Evolutionary conservation across 1,140 invertebrate genomes (phyloP).

Genomic region (Drosophila mojavensis): DNA sequence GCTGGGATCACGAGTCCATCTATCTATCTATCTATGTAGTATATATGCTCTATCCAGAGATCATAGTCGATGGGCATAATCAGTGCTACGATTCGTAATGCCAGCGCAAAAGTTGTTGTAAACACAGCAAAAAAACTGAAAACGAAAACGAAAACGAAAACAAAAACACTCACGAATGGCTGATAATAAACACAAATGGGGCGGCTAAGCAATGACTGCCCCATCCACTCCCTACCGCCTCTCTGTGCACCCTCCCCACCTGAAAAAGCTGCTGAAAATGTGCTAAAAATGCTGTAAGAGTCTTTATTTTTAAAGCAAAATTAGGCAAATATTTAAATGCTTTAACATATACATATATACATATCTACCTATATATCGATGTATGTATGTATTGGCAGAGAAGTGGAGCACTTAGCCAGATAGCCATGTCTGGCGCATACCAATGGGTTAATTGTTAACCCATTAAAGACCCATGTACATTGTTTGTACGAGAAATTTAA

Average conservation of each 20-base stretch:
- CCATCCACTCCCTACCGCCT: not conserved
- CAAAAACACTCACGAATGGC: slow-evolving; percentile 27
- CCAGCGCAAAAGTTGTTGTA: slow-evolving; percentile 23
- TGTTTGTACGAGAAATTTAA: slow-evolving; percentile 25
- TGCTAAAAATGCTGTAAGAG: slow-evolving; percentile 9
- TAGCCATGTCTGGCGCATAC: slow-evolving; percentile 18
- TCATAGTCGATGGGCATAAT: slow-evolving; percentile 8
- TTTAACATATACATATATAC: not conserved
- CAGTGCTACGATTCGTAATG: slow-evolving; percentile 16
- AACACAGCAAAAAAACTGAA: slow-evolving; percentile 27
- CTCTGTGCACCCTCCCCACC: too few species aligned
- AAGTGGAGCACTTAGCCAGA: slow-evolving; percentile 26
- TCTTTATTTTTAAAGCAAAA: slow-evolving; percentile 31
- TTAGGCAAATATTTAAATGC: slow-evolving; percentile 7
- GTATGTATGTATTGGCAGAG: not conserved
- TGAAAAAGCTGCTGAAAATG: not conserved
- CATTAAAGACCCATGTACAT: slow-evolving; percentile 37
- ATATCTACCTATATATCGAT: not conserved
- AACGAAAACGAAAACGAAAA: slow-evolving; percentile 4
- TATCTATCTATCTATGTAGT: too few species aligned
- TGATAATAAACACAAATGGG: slow-evolving; percentile 50
- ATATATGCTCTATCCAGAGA: slow-evolving; percentile 5
- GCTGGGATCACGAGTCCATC: not conserved
- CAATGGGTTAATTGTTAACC: slow-evolving; percentile 52
- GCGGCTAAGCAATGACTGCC: not conserved